These are phyloP conservation scores for Caenorhabditis elegans DNA, from an alignment of 1,140 invertebrate species.

Conservation along the genomic window WBcel235 BX284602.5:8179501-8180000, in stretches of 20 bases:
- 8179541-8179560: neutral
- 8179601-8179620: neutral
- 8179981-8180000: too few relatives aligned
- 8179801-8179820: constrained; percentile 3
- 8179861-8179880: neutral
- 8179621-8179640: constrained; percentile 13
- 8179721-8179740: neutral
- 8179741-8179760: neutral
- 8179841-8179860: neutral
- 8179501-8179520: neutral
- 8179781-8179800: neutral
- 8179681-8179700: neutral
- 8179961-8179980: too few relatives aligned
- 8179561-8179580: neutral
- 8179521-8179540: neutral
- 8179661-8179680: neutral
- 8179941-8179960: neutral
- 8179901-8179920: neutral
- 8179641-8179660: constrained; percentile 2
- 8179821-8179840: neutral
- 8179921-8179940: neutral
- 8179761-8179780: neutral
- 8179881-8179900: neutral
- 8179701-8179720: neutral
- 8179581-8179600: constrained; percentile 8